Conservation (phyloP, 2,888 invertebrate species). For the Mythimna impura region DNA sequence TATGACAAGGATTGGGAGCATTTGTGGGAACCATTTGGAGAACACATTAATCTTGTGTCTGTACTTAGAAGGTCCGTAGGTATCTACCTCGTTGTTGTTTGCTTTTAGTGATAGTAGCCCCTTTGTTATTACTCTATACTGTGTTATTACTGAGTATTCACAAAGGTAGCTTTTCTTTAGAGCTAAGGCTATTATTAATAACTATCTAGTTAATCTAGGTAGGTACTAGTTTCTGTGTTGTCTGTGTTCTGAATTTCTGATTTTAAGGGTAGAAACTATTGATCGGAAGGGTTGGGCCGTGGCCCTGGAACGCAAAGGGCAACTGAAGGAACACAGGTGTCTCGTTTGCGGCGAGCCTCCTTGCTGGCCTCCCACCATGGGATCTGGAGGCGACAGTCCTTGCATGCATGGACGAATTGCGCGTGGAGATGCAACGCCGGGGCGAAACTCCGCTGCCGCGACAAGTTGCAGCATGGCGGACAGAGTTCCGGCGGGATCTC, state of each 20-base stretch:
- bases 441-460: too few relatives aligned
- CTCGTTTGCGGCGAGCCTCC: too few relatives aligned
- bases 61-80: neutral
- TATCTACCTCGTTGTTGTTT: constrained; percentile 1
- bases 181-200: neutral
- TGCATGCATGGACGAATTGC: too few relatives aligned
- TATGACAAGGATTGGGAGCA: constrained; percentile 29
- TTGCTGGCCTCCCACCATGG: too few relatives aligned
- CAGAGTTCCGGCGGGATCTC: too few relatives aligned
- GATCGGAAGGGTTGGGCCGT: too few relatives aligned
- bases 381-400: too few relatives aligned
- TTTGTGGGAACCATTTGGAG: constrained; percentile 43
- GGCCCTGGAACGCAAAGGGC: too few relatives aligned
- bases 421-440: too few relatives aligned
- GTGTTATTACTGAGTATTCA: neutral
- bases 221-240: neutral
- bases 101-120: constrained; percentile 10
- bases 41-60: constrained; percentile 30
- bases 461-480: too few relatives aligned
- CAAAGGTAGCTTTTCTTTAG: neutral
- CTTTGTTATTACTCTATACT: constrained; percentile 12
- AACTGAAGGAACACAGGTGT: too few relatives aligned
- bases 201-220: neutral
- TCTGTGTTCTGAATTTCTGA: neutral
- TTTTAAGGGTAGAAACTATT: too few relatives aligned